Evolutionary conservation across 2,797 vertebrate species (phyloP), one percentile per base, ranked within the genome.

Genomic region (Microchirus variegatus): DNA sequence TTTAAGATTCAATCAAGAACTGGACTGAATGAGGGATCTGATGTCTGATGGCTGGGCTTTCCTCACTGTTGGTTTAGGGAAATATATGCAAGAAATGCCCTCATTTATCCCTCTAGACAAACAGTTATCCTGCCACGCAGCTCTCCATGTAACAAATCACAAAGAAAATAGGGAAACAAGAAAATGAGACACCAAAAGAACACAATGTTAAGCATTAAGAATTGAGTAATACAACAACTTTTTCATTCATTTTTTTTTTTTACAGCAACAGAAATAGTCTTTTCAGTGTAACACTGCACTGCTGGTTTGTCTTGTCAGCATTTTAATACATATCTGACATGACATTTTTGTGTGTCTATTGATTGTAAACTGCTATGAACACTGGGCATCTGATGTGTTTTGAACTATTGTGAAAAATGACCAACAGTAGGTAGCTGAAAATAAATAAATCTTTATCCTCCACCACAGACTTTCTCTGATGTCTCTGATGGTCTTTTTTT

Each of bases 31-130:
- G 3, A 53, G 51, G 54, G 69, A 61, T 36, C 38, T 44, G 55
- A 71, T 63, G 58, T 62, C 22, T 22, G 22, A 22, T 22, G 22
- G 3, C 70, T 63, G 46, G 68, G 58, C 10, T 44, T 41, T 74
- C 47, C 51, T 56, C 55, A 42, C 50, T 59, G 63, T 49, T 70
- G 70, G 50, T 52, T 75, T 22, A 5, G 41, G 44, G 36, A 70
- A 80, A 70, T 16, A 22, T 67, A 61, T 78, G 59, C 46, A 63
- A 53, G 70, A 85, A 67, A 81, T 67, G 56, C 36, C 65, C 19
- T 57, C 51, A 75, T 78, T 67, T 74, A 38, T 78, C 50, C 63
- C 55, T 36, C 31, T 65, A 44, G 47, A 69, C 50, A 19, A 46
- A 22, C 35, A 4, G 63, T 53, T 63, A 62, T 35, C 9, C 53